Evolutionary conservation across 2,113 vertebrate species (phyloP).

Genomic region (Nansenia antarctica): DNA sequence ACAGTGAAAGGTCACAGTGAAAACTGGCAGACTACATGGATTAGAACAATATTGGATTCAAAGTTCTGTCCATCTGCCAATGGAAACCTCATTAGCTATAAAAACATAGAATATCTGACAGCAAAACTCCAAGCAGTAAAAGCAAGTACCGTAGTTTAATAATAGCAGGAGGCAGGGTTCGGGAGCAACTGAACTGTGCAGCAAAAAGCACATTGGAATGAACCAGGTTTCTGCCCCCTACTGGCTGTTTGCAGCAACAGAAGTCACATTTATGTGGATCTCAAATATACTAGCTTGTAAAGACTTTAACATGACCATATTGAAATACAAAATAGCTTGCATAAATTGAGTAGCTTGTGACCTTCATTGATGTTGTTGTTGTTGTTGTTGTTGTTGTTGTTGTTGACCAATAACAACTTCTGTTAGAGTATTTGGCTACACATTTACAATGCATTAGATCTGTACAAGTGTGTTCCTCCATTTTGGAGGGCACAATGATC

Average conservation of each 20-base stretch:
- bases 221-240: slow-evolving; percentile 46
- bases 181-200: not conserved
- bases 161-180: not conserved
- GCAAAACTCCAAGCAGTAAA: not conserved
- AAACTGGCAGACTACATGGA: not conserved
- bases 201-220: not conserved
- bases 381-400: too few species aligned
- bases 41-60: too few species aligned
- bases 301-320: not conserved
- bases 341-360: too few species aligned
- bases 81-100: not conserved
- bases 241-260: slow-evolving; percentile 29
- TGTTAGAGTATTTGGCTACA: not conserved
- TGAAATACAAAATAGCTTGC: not conserved
- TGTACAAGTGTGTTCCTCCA: not conserved
- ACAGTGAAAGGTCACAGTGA: not conserved
- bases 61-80: not conserved
- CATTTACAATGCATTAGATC: not conserved
- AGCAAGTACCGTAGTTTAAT: not conserved
- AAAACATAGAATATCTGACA: not conserved
- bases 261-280: not conserved
- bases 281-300: not conserved
- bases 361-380: too few species aligned
- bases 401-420: too few species aligned
- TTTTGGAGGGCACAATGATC: not conserved